A percentile compares a stretch with the other conserved stretches of the same genome.
These are phyloP conservation scores for Oceanodroma leucorhoa DNA, from an alignment of 2,797 vertebrate species.

Conservation along the genomic window DNA sequence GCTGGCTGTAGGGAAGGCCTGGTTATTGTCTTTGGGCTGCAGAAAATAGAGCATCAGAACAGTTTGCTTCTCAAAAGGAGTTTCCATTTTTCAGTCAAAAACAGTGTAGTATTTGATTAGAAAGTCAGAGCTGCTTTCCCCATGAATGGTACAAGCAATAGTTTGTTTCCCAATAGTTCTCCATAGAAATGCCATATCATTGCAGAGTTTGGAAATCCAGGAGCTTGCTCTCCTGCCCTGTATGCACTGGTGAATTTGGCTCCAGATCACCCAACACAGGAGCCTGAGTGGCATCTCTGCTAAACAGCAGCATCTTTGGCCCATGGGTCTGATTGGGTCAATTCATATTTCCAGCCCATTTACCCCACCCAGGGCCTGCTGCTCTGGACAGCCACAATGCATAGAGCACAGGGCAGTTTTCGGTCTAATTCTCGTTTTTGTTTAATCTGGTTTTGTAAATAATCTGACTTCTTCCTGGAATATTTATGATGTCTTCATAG, in stretches of 20 bases:
- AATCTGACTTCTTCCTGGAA: not conserved
- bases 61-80: not conserved
- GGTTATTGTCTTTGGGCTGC: not conserved
- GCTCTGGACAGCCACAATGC: not conserved
- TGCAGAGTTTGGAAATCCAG: not conserved
- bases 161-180: not conserved
- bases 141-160: no score
- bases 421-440: not conserved
- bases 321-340: not conserved
- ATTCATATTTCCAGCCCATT: not conserved
- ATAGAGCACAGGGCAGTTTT: not conserved
- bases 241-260: not conserved
- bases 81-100: not conserved
- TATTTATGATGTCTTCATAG: not conserved
- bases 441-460: not conserved
- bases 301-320: not conserved
- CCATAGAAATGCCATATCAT: fast-evolving
- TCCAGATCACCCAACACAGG: not conserved
- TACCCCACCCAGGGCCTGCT: not conserved
- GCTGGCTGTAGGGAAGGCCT: not conserved
- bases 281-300: not conserved
- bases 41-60: not conserved
- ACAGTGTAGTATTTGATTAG: not conserved
- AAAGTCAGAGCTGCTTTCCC: not conserved
- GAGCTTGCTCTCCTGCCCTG: not conserved